Evolutionary conservation across 2,888 invertebrate species (phyloP).

Genomic region (Pardosa pseudoannulata): DNA sequence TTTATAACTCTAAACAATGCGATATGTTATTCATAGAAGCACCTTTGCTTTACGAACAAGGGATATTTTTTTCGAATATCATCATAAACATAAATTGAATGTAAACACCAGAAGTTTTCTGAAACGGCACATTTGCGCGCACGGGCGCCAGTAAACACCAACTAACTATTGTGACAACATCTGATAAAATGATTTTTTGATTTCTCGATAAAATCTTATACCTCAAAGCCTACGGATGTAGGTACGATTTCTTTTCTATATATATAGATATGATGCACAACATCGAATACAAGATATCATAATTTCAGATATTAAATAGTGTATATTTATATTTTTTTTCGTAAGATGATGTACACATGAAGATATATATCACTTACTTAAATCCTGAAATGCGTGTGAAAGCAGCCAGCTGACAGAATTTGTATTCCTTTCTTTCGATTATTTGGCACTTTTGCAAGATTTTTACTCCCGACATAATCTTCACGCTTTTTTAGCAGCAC

Average conservation of each 20-base stretch:
- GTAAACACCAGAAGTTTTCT: too few species aligned
- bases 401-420: not conserved
- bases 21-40: not conserved
- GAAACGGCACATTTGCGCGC: not conserved
- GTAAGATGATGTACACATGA: not conserved
- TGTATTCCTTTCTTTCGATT: not conserved
- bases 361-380: slow-evolving; percentile 4
- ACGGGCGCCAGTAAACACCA: not conserved
- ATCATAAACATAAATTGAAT: too few species aligned
- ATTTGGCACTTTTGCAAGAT: not conserved
- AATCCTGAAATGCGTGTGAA: not conserved
- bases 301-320: not conserved
- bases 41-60: not conserved
- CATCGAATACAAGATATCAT: not conserved
- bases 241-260: not conserved
- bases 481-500: not conserved
- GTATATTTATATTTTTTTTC: too few species aligned
- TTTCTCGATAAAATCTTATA: not conserved
- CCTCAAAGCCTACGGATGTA: not conserved
- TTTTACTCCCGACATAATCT: not conserved
- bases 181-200: too few species aligned
- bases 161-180: not conserved
- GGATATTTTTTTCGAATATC: too few species aligned
- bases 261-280: slow-evolving; percentile 6
- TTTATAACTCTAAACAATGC: not conserved